Conservation (phyloP, 2,113 vertebrate species). For the Neodon shergylaensis region DNA sequence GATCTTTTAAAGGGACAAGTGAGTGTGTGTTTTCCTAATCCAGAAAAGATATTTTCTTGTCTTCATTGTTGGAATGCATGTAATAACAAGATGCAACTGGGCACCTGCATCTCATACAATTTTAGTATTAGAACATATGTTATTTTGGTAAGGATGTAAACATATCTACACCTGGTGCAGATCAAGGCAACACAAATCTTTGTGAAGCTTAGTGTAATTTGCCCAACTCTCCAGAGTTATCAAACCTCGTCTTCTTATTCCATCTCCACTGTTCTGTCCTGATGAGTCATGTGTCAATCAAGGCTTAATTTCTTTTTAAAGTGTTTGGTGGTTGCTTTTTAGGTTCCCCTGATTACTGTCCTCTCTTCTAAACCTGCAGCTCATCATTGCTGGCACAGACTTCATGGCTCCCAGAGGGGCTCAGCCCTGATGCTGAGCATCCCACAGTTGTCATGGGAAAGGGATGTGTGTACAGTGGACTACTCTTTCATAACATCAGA, state of each 20-base stretch:
- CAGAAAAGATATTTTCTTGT: conserved; percentile 56
- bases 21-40: neutral
- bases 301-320: neutral
- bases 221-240: neutral
- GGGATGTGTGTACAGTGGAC: neutral
- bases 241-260: neutral
- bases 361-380: neutral
- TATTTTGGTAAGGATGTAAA: neutral
- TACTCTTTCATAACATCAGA: neutral
- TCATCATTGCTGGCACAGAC: neutral
- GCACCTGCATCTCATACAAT: neutral
- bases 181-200: neutral
- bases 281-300: neutral
- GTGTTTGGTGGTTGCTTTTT: neutral
- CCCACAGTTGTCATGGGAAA: neutral
- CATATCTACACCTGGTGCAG: neutral
- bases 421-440: neutral
- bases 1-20: neutral
- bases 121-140: conserved; percentile 6
- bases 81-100: conserved; percentile 34
- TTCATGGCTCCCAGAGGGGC: neutral
- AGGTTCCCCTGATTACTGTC: neutral
- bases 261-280: neutral
- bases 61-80: conserved; percentile 40
- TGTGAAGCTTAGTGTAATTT: neutral